phyloP scores from a whole-genome alignment of 2,113 vertebrate genomes.

The Charina bottae region DNA sequence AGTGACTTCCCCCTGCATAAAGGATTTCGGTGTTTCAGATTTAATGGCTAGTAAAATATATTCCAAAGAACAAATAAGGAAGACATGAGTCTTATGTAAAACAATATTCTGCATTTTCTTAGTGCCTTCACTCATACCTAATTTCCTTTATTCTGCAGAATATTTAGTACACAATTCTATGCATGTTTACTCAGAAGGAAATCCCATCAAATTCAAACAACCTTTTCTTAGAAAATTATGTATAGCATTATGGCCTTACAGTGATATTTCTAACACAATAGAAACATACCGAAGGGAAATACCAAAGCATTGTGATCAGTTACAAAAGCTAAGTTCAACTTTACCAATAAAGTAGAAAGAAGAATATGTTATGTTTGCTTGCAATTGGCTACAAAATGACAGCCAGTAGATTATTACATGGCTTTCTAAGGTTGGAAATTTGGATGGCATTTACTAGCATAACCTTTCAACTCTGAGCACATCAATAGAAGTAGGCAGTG shows the following conservation, averaged over 20 bases:
- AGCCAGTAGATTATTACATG: slow-evolving; percentile 73
- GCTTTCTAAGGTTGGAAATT: slow-evolving; percentile 80
- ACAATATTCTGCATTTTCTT: slow-evolving; percentile 58
- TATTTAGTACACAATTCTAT: slow-evolving; percentile 51
- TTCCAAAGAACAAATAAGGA: slow-evolving; percentile 73
- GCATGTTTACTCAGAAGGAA: not conserved
- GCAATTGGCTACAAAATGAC: slow-evolving; percentile 71
- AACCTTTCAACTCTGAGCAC: slow-evolving; percentile 86
- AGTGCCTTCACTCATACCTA: slow-evolving; percentile 48
- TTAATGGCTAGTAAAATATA: slow-evolving; percentile 68
- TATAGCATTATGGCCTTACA: not conserved
- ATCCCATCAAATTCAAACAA: not conserved
- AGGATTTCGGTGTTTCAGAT: slow-evolving; percentile 65
- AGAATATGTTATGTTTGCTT: slow-evolving; percentile 65
- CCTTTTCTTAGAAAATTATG: not conserved
- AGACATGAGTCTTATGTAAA: slow-evolving; percentile 63
- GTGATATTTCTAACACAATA: slow-evolving; percentile 44
- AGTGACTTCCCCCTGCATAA: slow-evolving; percentile 60
- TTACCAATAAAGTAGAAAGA: slow-evolving; percentile 4
- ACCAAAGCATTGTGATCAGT: slow-evolving; percentile 53
- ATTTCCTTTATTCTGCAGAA: slow-evolving; percentile 53
- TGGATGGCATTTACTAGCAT: slow-evolving; percentile 83
- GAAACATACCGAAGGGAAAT: slow-evolving; percentile 45
- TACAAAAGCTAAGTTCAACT: slow-evolving; percentile 72
- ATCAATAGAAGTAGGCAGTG: slow-evolving; percentile 83